Conservation (phyloP, 2,888 invertebrate species). For the Auanema sp. region DNA sequence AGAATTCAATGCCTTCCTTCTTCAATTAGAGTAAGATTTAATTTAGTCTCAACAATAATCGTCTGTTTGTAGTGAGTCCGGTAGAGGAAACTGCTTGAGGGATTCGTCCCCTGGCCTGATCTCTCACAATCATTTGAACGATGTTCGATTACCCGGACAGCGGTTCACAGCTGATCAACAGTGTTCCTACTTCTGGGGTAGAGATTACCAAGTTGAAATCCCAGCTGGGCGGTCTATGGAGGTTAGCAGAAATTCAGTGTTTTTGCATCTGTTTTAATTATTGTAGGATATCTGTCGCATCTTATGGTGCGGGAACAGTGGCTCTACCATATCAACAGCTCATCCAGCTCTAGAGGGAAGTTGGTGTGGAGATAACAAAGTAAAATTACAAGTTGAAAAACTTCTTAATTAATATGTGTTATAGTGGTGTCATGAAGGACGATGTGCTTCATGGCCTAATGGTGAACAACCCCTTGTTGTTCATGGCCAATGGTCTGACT, state of each 20-base stretch:
- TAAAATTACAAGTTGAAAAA: conserved; percentile 12
- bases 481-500: conserved; percentile 62
- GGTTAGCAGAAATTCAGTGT: conserved; percentile 21
- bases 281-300: conserved; percentile 62
- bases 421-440: conserved; percentile 62
- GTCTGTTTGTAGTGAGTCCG: conserved; percentile 51
- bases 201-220: conserved; percentile 62
- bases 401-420: conserved; percentile 3
- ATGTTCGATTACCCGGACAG: conserved; percentile 59
- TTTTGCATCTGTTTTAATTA: not conserved
- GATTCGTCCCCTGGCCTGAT: conserved; percentile 52
- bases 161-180: conserved; percentile 63
- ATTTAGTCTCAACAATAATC: not conserved
- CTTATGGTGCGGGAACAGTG: conserved; percentile 64
- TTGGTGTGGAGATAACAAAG: conserved; percentile 61
- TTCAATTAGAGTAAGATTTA: conserved; percentile 57
- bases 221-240: conserved; percentile 58
- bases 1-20: conserved; percentile 62
- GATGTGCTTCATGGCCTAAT: conserved; percentile 51
- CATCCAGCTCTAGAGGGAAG: conserved; percentile 64
- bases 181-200: conserved; percentile 64
- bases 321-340: conserved; percentile 64
- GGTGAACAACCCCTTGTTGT: conserved; percentile 34
- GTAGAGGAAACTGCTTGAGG: conserved; percentile 59
- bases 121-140: conserved; percentile 54